phyloP scores from a whole-genome alignment of 2,113 vertebrate genomes.

The Edolisoma coerulescens region DNA sequence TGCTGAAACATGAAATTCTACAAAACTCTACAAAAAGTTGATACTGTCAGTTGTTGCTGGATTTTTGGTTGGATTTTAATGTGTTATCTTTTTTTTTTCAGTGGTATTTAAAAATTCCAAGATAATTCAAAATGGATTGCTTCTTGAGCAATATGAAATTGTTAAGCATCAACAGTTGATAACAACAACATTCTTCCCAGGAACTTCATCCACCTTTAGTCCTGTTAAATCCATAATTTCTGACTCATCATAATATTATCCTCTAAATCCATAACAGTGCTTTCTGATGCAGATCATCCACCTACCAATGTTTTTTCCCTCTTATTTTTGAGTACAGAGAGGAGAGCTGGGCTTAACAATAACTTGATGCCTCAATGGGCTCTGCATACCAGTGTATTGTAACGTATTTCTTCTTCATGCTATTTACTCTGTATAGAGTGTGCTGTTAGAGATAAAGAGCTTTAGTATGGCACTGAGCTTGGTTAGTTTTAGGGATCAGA shows the following conservation, averaged over 20 bases:
- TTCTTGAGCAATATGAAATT: not conserved
- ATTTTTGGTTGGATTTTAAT: not conserved
- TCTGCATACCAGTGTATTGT: not conserved
- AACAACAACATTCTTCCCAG: not conserved
- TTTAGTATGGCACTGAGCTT: not conserved
- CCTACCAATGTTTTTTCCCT: not conserved
- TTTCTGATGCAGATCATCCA: not conserved
- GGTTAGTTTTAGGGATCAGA: not conserved
- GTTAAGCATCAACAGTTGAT: not conserved
- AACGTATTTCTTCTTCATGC: not conserved
- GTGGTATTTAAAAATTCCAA: not conserved
- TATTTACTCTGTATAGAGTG: not conserved
- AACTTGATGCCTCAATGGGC: not conserved
- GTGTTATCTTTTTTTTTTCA: too few relatives aligned
- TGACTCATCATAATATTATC: not conserved
- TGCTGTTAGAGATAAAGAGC: not conserved
- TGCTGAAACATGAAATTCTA: not conserved
- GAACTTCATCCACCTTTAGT: not conserved
- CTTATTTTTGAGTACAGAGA: not conserved
- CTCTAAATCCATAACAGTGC: not conserved
- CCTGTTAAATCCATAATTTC: not conserved
- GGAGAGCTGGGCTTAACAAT: not conserved
- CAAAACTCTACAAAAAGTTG: not conserved
- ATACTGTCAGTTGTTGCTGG: not conserved
- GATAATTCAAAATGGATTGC: not conserved